Base-by-base conservation (phyloP, 2,888 invertebrate species). In the Callimorpha dominula region DNA sequence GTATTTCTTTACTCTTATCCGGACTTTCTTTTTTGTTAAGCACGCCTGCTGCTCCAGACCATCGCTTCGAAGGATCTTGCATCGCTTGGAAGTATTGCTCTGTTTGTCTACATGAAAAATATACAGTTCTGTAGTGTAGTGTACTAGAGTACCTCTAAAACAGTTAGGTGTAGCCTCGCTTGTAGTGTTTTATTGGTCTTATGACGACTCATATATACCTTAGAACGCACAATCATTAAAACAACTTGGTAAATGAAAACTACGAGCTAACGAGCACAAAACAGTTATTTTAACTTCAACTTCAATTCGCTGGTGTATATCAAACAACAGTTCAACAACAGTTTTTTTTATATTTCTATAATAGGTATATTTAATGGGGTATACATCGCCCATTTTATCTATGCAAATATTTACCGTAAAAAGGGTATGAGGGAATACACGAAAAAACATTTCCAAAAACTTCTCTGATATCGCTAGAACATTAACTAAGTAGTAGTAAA, bases 1-100 rank as follows among this genome's bases (percentile, higher is more conserved):
- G 86, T 6, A 93, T 78, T 79, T 94, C 94, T 65, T 87, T 88
- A 17, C 82, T 78, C 74, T 87, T 91, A 15, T 93, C 93, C 0
- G 75, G 82, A 3, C 88, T 63, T 17, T 63, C 85, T 52, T 94
- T 94, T 79, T 89, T 90, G 20, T 20, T 54, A 49, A 31, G 31
- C 15, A 71, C 46, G 3, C 90, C 89, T 0, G 91, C 89, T 0
- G 91, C 88, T 4, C 92, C 87, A 5, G 88, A 76, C 92, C 92
- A 91, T 0, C 82, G 88, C 73, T 84, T 88, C 3, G 88, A 85
- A 0, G 91, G 86, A 66, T 86, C 92, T 80, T 87, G 86, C 40
- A 96, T 73, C 4, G 96, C 92, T 88, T 93, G 94, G 83, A 97
- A 96, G 83, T 96, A 96, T 83, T 95, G 94, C 80, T 96, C 96